Percentiles rank a stretch among this genome's conserved stretches.
Conservation (phyloP, 2,888 invertebrate species). For the Eurytoma adleriae region DNA sequence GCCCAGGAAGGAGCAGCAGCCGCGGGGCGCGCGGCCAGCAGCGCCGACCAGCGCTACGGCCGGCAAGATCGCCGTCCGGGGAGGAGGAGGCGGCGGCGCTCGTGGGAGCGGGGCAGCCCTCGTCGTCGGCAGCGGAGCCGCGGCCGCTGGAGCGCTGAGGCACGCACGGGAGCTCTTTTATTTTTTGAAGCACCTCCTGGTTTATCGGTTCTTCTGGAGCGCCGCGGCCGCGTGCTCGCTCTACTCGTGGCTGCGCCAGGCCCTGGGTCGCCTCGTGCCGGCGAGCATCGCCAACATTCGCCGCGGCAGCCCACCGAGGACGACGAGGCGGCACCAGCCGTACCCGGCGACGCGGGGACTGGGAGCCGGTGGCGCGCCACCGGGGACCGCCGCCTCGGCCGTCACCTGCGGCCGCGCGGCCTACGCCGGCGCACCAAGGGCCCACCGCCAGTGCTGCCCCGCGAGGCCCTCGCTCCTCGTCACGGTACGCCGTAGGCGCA, state of each 20-base stretch:
- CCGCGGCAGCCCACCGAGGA: constrained; percentile 6
- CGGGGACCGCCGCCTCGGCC: background rate
- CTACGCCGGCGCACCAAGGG: background rate
- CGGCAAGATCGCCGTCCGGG: background rate
- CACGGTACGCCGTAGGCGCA: constrained; percentile 15
- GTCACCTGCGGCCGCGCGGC: constrained; percentile 2
- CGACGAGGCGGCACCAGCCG: constrained; percentile 18
- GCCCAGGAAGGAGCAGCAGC: background rate
- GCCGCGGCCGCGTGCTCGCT: constrained; percentile 36
- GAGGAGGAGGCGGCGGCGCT: constrained; percentile 11
- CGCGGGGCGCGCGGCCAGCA: background rate
- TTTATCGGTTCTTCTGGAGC: constrained; percentile 33
- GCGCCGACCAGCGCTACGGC: background rate
- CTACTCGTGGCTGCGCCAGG: constrained; percentile 48
- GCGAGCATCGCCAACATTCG: constrained; percentile 25
- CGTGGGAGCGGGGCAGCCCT: constrained; percentile 1
- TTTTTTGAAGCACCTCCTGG: constrained; percentile 35
- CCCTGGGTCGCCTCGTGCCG: constrained; percentile 14
- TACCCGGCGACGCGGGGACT: constrained; percentile 10
- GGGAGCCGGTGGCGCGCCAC: constrained; percentile 1
- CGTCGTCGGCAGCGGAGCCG: constrained; percentile 3
- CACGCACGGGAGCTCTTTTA: constrained; percentile 25
- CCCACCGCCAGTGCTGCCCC: background rate
- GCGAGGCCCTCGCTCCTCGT: constrained; percentile 10
- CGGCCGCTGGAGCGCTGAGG: constrained; percentile 38